Conservation (phyloP, 2,888 invertebrate species). For the Watsonalla cultraria region DNA sequence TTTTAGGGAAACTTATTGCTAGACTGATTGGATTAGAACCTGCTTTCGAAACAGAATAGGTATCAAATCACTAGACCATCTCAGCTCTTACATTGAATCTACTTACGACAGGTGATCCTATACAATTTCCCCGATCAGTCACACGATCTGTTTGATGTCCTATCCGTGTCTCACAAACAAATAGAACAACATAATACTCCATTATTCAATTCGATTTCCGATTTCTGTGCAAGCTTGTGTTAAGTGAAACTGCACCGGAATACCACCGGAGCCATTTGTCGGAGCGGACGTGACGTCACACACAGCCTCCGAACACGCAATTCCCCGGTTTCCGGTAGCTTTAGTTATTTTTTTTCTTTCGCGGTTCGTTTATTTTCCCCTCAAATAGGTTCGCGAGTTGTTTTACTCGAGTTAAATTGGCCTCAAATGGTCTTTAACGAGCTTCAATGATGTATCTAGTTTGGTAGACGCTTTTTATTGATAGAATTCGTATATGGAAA, state of each 20-base stretch:
- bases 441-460: background rate
- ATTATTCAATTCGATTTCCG: background rate
- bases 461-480: background rate
- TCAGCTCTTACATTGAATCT: no score
- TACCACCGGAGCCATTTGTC: conserved; percentile 5
- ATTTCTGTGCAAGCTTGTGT: background rate
- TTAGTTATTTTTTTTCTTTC: conserved; percentile 3
- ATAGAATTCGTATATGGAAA: no score
- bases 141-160: no score
- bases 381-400: conserved; percentile 2
- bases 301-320: conserved; percentile 5
- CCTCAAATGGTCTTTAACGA: background rate
- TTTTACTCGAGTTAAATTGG: conserved; percentile 2
- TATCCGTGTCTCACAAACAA: no score
- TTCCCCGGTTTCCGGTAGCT: conserved; percentile 4
- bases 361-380: conserved; percentile 1
- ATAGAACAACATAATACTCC: background rate
- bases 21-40: no score
- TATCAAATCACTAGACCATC: no score
- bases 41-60: no score
- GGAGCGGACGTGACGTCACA: conserved; percentile 8
- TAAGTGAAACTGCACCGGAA: conserved; percentile 1
- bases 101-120: no score
- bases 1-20: no score
- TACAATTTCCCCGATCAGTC: no score